Evolutionary conservation across 2,888 invertebrate species (phyloP).

Genomic region (Bruchidius siliquastri): DNA sequence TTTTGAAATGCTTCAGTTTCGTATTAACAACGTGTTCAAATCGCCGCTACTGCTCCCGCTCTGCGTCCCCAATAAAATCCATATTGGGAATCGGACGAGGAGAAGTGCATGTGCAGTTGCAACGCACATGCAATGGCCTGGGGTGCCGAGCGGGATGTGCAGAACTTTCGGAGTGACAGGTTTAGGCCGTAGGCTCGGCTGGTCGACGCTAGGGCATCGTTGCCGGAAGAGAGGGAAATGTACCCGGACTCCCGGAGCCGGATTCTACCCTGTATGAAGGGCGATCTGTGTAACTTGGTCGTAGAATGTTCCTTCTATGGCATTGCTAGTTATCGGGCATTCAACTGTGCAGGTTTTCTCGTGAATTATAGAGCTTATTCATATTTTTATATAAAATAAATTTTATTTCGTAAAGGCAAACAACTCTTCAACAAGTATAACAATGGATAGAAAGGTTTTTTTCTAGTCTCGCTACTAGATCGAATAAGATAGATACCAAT

Average conservation of each 20-base stretch:
- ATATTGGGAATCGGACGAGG: constrained; percentile 28
- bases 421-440: no score
- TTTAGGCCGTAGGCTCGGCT: background rate
- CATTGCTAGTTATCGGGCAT: no score
- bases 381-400: no score
- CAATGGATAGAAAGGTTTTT: no score
- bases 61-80: constrained; percentile 29
- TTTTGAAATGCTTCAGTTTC: no score
- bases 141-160: background rate
- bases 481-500: no score
- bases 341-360: no score
- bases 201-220: constrained; percentile 6
- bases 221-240: background rate
- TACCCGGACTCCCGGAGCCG: background rate
- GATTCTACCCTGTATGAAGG: background rate
- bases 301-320: background rate
- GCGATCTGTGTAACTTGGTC: background rate
- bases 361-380: no score
- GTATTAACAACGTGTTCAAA: background rate
- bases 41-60: background rate
- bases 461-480: no score
- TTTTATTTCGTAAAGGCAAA: no score
- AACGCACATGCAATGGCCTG: background rate
- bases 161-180: background rate
- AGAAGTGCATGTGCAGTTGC: constrained; percentile 23